Evolutionary conservation across 2,113 vertebrate species (phyloP), one percentile per base, ranked within the genome.

Genomic region (Gulo gulo): DNA sequence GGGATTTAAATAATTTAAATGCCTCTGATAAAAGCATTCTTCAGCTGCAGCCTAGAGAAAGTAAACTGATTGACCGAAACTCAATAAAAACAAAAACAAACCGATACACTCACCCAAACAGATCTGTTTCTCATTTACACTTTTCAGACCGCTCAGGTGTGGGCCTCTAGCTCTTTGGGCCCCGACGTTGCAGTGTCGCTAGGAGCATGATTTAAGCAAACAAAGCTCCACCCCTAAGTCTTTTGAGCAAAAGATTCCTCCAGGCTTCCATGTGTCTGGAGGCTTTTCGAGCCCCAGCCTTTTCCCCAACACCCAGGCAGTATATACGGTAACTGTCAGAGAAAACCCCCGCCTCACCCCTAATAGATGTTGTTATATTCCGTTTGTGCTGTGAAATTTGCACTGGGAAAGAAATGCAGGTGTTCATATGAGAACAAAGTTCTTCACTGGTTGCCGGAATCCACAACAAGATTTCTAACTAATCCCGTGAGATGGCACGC

Each of bases 1-100:
- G 83, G 47, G 67, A 47, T 76, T 83, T 96, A 67, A 96, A 96
- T 96, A 79, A 96, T 97, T 88, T 29, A 95, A 88, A 45, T 47
- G 39, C 24, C 85, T 80, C 78, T 45, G 9, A 45, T 34, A 21
- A 63, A 80, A 93, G 69, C 18, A 11, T 23, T 71, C 86, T 93
- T 26, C 63, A 93, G 31, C 15, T 73, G 50, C 88, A 18, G 55
- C 59, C 86, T 42, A 39, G 26, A 85, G 50, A 91, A 91, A 86
- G 59, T 31, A 47, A 73, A 73, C 52, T 6, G 45, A 67, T 84
- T 6, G 57, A 92, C 79, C 65, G 34, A 92, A 92, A 83, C 83
- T 79, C 55, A 73, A 36, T 74, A 18, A 47, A 86, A 92, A 29
- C 34, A 74, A 61, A 86, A 63, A 29, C 9, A 34, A 31, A 55